Conservation (phyloP, 2,888 invertebrate species). For the Gari tellinella region DNA sequence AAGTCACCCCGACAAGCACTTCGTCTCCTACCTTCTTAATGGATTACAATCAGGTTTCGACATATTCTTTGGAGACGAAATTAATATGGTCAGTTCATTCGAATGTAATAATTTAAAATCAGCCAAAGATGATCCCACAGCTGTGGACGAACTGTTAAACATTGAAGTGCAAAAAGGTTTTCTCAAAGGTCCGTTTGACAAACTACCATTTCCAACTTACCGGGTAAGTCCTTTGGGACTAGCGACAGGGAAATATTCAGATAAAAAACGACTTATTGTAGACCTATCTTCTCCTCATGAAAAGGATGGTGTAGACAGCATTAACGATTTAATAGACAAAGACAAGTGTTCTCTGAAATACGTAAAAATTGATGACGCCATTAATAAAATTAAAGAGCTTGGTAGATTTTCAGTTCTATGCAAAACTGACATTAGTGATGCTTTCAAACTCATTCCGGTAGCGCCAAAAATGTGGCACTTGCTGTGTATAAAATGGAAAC, state of each 20-base stretch:
- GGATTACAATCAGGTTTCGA: conserved; percentile 15
- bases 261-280: conserved; percentile 49
- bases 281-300: conserved; percentile 61
- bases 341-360: conserved; percentile 39
- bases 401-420: conserved; percentile 32
- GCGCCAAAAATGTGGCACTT: conserved; percentile 32
- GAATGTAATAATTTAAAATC: conserved; percentile 47
- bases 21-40: background rate
- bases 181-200: conserved; percentile 42
- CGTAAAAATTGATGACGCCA: conserved; percentile 57
- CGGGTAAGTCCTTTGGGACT: conserved; percentile 50
- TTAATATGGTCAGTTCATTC: background rate
- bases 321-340: conserved; percentile 59
- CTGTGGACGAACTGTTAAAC: conserved; percentile 27
- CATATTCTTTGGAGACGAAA: background rate
- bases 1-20: conserved; percentile 10
- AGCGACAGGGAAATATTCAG: conserved; percentile 49
- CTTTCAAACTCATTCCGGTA: conserved; percentile 48
- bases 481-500: conserved; percentile 46
- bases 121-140: conserved; percentile 25
- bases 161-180: conserved; percentile 48
- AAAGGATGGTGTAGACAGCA: conserved; percentile 26
- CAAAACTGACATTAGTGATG: conserved; percentile 50
- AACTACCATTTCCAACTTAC: conserved; percentile 31
- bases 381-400: conserved; percentile 24